These are phyloP conservation scores for Micrasema minimum DNA, from an alignment of 1,140 invertebrate genomes.

Conservation along the genomic window DNA sequence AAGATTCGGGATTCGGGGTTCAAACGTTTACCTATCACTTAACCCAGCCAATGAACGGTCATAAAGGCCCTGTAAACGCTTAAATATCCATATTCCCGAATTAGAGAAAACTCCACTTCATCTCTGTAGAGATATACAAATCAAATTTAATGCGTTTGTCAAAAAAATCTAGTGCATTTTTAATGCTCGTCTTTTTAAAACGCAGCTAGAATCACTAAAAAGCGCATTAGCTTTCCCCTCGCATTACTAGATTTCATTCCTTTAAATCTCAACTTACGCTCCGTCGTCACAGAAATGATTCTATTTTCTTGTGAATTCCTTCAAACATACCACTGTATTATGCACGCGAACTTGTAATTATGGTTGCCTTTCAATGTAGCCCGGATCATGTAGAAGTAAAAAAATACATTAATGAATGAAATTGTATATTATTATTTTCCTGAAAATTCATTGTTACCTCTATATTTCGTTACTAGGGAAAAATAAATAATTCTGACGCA, in stretches of 20 bases:
- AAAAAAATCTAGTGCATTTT: too few relatives aligned
- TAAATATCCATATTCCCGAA: too few relatives aligned
- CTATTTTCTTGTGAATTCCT: slow-evolving; percentile 21
- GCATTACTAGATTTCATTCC: background rate
- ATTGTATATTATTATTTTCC: slow-evolving; percentile 33
- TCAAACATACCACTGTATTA: slow-evolving; percentile 1
- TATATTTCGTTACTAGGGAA: slow-evolving; percentile 17
- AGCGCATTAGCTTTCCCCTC: slow-evolving; percentile 20
- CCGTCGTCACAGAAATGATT: slow-evolving; percentile 25
- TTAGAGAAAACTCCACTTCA: too few relatives aligned
- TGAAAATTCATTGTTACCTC: slow-evolving; percentile 30
- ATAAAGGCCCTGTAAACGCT: too few relatives aligned
- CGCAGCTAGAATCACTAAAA: too few relatives aligned
- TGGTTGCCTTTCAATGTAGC: slow-evolving; percentile 47
- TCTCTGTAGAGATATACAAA: too few relatives aligned
- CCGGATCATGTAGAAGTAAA: slow-evolving; percentile 42
- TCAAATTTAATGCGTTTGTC: too few relatives aligned
- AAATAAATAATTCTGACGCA: slow-evolving; percentile 22
- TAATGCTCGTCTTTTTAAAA: too few relatives aligned
- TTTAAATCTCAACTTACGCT: slow-evolving; percentile 22
- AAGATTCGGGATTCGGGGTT: too few relatives aligned
- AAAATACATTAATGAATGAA: slow-evolving; percentile 43
- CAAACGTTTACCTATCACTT: too few relatives aligned
- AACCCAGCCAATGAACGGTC: too few relatives aligned
- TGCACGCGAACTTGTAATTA: slow-evolving; percentile 50